phyloP scores from a whole-genome alignment of 2,113 vertebrate species.

The Rhegmatorhina hoffmannsi region DNA sequence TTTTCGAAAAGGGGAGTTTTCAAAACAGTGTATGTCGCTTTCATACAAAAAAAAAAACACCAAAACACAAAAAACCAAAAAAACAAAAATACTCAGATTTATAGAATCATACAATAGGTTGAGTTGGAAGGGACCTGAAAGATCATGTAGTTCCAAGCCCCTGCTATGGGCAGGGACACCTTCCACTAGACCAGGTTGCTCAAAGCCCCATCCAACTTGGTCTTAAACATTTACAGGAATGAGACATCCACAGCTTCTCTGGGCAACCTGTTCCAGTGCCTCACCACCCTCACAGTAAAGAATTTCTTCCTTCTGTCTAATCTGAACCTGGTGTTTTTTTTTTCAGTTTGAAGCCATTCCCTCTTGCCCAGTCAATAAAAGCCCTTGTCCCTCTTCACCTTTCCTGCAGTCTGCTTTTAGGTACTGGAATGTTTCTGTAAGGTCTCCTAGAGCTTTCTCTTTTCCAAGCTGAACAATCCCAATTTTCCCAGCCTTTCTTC shows the following conservation, averaged over 20 bases:
- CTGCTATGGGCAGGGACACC: not conserved
- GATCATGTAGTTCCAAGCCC: not conserved
- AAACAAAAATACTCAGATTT: not conserved
- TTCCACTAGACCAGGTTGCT: not conserved
- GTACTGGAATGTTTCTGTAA: not conserved
- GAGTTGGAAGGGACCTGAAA: not conserved
- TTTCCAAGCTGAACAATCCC: not conserved
- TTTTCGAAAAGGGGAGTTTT: not conserved
- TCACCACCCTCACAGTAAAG: not conserved
- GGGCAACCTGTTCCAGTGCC: not conserved
- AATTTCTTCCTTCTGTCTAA: not conserved
- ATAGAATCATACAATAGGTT: not conserved
- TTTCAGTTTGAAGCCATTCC: not conserved
- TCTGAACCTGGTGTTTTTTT: not conserved
- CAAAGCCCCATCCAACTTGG: not conserved
- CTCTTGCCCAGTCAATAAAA: not conserved
- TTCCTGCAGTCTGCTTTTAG: not conserved
- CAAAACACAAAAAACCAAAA: no score
- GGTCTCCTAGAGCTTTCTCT: not conserved
- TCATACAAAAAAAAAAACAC: not conserved
- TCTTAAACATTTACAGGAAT: not conserved
- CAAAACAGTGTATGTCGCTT: not conserved
- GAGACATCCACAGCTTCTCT: not conserved
- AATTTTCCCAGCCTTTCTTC: not conserved
- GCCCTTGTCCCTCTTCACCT: not conserved